Base-by-base conservation (phyloP, 2,113 vertebrate genomes). In the Corvus hawaiiensis region DNA sequence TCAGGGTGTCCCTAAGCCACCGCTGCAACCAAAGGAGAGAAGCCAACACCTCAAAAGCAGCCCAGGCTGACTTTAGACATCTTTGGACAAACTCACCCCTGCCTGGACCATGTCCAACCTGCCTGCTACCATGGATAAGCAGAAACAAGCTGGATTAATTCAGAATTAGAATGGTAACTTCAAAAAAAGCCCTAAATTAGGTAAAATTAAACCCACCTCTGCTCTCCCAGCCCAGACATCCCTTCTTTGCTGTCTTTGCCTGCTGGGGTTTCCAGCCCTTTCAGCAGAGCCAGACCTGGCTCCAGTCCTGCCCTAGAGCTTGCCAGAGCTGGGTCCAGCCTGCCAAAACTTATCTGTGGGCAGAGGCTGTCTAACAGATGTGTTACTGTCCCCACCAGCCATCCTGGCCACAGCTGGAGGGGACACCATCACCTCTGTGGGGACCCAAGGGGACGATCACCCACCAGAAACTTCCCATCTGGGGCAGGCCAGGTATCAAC, bases 351-450 rank as follows among this genome's bases (percentile, higher is more conserved):
- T 8, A 26, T 46, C 83, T 8, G 3, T 4, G 15, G 51, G 79
- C 83, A 69, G 44, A 80, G 51, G 16, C 21, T 33, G 21, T 1
- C 41, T 15, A 17, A 84, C 16, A 81, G 68, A 77, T 58, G 61
- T 6, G 8, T 22, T 5, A 20, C 1, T 13, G 61, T 32, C 56
- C 79, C 72, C 11, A 8, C 1, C 56, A 90, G 64, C 69, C 26
- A 2, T 1, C 27, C 74, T 12, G 2, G 62, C 43, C 54, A 49
- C 26, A 28, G 74, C 43, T 79, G 52, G 46, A 48, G 62, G 89
- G 61, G 39, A 79, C 48, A 4, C 0, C 20, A 16, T 7, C 8
- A 0, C 14, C 30, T 39, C 71, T 64, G 27, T 1, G 1, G 48
- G 56, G 16, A 69, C 44, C 46, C 15, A 30, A 7, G 4, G 16